Base-by-base conservation (phyloP, 2,113 vertebrate genomes). In the Barbus barbus region DNA sequence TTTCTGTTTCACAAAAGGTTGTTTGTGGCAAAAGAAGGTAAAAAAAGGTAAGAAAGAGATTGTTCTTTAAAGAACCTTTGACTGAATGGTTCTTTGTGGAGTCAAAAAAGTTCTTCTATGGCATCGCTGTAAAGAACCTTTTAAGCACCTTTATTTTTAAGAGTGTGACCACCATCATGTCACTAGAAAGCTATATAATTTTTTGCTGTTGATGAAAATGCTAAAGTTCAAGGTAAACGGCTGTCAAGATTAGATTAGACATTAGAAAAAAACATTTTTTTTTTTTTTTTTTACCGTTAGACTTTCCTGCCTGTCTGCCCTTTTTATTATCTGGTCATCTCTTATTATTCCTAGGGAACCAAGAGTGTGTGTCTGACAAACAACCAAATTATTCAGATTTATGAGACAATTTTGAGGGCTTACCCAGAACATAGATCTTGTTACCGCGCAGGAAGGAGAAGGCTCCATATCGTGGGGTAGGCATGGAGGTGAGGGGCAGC, bases 391-490 rank as follows among this genome's bases (percentile, higher is more conserved):
- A 44, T 14, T 60, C 6, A 44, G 36, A 61, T 44, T 41, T 41
- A 58, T 78, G 20, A 60, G 13, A 41, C n/a, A 3, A 46, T 73
- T 73, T 73, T 44, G 38, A 73, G 18, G 74, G 38, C 88, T 78
- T 94, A 97, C 96, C 96, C 83, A 97, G 88, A 76, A 97, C 28
- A 75, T 96, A 99, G 94, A 99, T 97, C 93, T 96, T 97, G 94
- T 96, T 97, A 88, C 95, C 97, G 14, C 93, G 95, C 77, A 98
- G 84, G 87, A 98, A 98, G 36, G 96, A 91, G 0, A 95, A 96
- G 26, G 97, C 96, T 83, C 97, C 98, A 0, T 99, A 99, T 84
- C 97, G 96, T 0, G 98, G 97, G 0, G 98, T 99, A 38, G 97
- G 97, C 97, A 99, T 99, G 60, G 97, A 95, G 71, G 97, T 94